Conservation (phyloP, 2,888 invertebrate genomes). For the Eilema caniola region DNA sequence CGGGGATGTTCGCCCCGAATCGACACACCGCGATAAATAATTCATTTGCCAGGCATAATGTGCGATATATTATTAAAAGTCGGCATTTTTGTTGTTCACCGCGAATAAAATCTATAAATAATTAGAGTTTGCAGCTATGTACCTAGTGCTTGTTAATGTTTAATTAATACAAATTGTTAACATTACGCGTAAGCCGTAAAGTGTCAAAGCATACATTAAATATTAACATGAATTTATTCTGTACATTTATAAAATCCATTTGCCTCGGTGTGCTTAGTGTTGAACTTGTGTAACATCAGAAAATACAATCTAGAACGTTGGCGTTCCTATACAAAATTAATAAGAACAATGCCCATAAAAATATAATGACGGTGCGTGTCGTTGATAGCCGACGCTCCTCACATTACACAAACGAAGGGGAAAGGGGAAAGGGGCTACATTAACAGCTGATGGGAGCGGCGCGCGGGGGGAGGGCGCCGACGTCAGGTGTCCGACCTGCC, state of each 20-base stretch:
- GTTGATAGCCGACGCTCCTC: conserved; percentile 74
- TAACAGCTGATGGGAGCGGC: conserved; percentile 84
- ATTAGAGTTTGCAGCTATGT: conserved; percentile 34
- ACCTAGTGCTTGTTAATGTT: conserved; percentile 53
- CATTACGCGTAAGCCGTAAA: conserved; percentile 17
- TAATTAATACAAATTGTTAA: conserved; percentile 24
- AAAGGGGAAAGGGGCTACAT: conserved; percentile 80
- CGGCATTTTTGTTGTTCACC: conserved; percentile 81
- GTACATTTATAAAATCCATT: neutral
- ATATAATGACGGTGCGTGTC: conserved; percentile 56
- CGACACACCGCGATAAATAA: conserved; percentile 85
- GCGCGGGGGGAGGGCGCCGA: conserved; percentile 60
- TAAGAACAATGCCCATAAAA: conserved; percentile 46
- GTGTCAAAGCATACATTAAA: conserved; percentile 12
- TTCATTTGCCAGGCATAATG: conserved; percentile 86
- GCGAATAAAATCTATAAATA: conserved; percentile 70
- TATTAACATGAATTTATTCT: conserved; percentile 8
- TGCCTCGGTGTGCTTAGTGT: conserved; percentile 11
- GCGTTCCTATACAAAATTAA: conserved; percentile 39
- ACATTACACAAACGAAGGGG: conserved; percentile 87
- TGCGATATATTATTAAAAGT: conserved; percentile 87
- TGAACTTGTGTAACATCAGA: conserved; percentile 17
- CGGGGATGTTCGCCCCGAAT: conserved; percentile 81
- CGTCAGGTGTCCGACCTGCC: conserved; percentile 83
- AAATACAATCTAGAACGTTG: conserved; percentile 30